phyloP scores from a whole-genome alignment of 2,888 invertebrate genomes.

The Caenorhabditis panamensis region DNA sequence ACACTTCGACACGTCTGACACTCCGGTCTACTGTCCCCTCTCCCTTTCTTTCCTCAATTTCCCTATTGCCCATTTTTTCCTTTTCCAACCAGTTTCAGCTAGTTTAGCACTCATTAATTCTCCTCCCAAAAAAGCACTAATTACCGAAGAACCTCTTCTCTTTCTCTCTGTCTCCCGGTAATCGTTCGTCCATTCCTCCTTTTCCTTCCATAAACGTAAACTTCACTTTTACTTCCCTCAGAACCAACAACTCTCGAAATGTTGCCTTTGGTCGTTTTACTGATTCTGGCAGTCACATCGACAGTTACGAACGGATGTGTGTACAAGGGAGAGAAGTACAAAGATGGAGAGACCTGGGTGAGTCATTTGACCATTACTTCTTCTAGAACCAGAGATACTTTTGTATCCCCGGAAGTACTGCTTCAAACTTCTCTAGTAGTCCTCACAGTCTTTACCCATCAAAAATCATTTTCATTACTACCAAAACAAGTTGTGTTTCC shows the following conservation, averaged over 20 bases:
- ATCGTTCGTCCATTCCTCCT: neutral
- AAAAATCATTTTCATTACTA: neutral
- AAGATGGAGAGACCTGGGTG: conserved; percentile 71
- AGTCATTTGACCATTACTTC: conserved; percentile 21
- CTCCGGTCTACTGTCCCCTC: neutral
- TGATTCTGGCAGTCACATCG: conserved; percentile 9
- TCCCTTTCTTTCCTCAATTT: neutral
- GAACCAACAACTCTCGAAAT: neutral
- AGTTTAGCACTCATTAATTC: neutral
- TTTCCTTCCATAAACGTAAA: neutral
- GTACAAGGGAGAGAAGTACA: conserved; percentile 66
- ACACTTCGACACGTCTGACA: neutral
- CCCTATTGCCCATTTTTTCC: neutral
- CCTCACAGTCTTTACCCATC: neutral
- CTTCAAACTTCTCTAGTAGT: neutral
- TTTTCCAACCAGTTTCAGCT: conserved; percentile 16
- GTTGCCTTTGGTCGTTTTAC: neutral
- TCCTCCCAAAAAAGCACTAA: conserved; percentile 10
- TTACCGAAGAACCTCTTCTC: conserved; percentile 1
- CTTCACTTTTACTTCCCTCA: too few species aligned
- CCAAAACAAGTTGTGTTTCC: neutral
- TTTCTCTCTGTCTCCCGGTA: neutral
- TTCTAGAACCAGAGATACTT: too few species aligned
- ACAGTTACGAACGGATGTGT: conserved; percentile 51
- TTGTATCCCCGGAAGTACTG: too few species aligned